Conservation (phyloP, 2,888 invertebrate species). For the Drosophila demipolita region DNA sequence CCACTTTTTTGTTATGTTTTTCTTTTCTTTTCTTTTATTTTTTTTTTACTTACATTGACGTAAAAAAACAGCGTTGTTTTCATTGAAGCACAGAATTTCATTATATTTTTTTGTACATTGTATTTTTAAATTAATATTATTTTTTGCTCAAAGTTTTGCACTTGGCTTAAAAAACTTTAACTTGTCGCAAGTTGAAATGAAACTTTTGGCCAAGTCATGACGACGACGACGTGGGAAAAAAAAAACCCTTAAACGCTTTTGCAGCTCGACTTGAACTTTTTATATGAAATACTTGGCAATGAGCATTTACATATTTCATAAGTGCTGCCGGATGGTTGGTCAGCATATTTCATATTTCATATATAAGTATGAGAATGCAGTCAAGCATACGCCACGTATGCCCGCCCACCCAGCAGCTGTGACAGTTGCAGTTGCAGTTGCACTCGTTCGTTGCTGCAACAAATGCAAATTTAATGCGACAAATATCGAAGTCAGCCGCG, state of each 20-base stretch:
- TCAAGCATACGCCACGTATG: constrained; percentile 74
- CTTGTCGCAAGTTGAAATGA: constrained; percentile 30
- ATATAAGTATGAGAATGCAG: constrained; percentile 41
- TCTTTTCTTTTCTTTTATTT: background rate
- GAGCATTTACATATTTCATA: constrained; percentile 54
- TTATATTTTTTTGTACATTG: constrained; percentile 3
- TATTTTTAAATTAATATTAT: constrained; percentile 1
- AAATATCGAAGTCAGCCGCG: constrained; percentile 54
- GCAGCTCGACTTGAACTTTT: constrained; percentile 41
- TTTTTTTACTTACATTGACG: constrained; percentile 22
- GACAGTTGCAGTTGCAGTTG: constrained; percentile 29
- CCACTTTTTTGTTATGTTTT: constrained; percentile 15
- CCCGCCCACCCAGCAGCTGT: constrained; percentile 50
- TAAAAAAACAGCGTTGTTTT: constrained; percentile 23
- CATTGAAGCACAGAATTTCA: constrained; percentile 39
- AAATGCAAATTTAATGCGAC: constrained; percentile 76
- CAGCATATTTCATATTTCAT: constrained; percentile 56
- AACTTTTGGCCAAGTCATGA: constrained; percentile 21
- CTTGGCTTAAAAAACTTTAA: constrained; percentile 30
- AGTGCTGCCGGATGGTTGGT: constrained; percentile 18
- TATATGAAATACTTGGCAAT: constrained; percentile 27
- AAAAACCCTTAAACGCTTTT: constrained; percentile 51
- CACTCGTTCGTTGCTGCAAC: constrained; percentile 22
- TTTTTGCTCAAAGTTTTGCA: constrained; percentile 14
- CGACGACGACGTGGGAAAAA: background rate